Evolutionary conservation across 2,797 vertebrate species (phyloP).

Genomic region (Xenentodon cancila): DNA sequence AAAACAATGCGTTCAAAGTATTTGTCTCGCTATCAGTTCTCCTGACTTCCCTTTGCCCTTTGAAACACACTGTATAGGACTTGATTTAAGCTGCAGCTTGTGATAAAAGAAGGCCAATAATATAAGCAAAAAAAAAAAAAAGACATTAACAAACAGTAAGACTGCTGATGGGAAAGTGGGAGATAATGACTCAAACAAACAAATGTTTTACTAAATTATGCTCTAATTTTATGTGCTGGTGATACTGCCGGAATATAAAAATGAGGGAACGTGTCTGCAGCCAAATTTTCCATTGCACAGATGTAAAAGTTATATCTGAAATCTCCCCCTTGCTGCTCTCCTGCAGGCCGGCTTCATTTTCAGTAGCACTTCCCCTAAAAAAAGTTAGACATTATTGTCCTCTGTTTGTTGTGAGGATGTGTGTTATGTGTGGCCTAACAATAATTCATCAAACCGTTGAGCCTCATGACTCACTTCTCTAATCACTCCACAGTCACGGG

Average conservation of each 20-base stretch:
- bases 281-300: not conserved
- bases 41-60: conserved; percentile 29
- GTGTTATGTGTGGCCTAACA: conserved; percentile 11
- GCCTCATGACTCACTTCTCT: conserved; percentile 73
- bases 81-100: not conserved
- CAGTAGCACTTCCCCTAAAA: conserved; percentile 18
- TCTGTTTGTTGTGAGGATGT: not conserved
- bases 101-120: not conserved
- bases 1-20: not conserved
- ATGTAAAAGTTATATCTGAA: not conserved
- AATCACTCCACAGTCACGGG: conserved; percentile 77
- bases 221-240: too few relatives aligned
- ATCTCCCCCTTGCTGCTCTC: not conserved
- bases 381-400: not conserved
- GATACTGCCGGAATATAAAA: not conserved
- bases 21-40: conserved; percentile 5
- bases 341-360: not conserved
- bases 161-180: not conserved
- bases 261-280: not conserved
- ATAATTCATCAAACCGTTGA: conserved; percentile 40
- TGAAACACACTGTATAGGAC: conserved; percentile 7
- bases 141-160: not conserved
- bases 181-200: not conserved
- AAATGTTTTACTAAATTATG: too few relatives aligned
- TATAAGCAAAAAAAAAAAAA: too few relatives aligned